Conservation (phyloP, 2,888 invertebrate species). For the Zootermopsis nevadensis region DNA sequence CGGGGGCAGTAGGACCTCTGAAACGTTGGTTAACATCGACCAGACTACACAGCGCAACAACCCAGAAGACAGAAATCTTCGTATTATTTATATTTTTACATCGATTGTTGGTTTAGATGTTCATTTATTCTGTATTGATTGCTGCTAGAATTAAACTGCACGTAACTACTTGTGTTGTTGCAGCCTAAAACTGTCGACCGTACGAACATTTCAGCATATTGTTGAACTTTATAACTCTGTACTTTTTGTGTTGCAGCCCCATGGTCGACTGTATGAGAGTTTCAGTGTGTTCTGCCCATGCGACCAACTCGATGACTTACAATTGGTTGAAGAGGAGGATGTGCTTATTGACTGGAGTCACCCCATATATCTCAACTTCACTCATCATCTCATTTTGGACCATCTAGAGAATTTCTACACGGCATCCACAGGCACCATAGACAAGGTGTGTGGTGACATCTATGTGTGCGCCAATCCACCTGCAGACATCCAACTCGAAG, state of each 20-base stretch:
- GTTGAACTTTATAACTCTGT: too few species aligned
- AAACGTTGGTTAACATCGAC: too few species aligned
- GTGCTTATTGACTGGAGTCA: conserved; percentile 81
- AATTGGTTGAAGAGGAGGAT: conserved; percentile 80
- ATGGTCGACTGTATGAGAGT: conserved; percentile 83
- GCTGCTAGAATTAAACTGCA: too few species aligned
- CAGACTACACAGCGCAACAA: too few species aligned
- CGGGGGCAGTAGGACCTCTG: too few species aligned
- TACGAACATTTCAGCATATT: too few species aligned
- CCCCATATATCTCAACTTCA: conserved; percentile 88
- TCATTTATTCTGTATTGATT: too few species aligned
- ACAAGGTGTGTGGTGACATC: conserved; percentile 84
- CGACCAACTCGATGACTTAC: conserved; percentile 77
- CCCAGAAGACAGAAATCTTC: too few species aligned
- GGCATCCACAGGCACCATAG: conserved; percentile 69
- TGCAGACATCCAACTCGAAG: conserved; percentile 69
- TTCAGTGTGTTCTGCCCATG: conserved; percentile 88
- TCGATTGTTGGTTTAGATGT: too few species aligned
- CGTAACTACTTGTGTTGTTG: too few species aligned
- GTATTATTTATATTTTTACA: too few species aligned
- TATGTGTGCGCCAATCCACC: conserved; percentile 78
- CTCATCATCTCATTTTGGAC: conserved; percentile 83
- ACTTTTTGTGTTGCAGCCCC: conserved; percentile 71
- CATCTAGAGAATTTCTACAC: conserved; percentile 79
- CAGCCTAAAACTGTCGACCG: too few species aligned